Conservation (phyloP, 2,888 invertebrate species). For the Synergus itoensis region DNA sequence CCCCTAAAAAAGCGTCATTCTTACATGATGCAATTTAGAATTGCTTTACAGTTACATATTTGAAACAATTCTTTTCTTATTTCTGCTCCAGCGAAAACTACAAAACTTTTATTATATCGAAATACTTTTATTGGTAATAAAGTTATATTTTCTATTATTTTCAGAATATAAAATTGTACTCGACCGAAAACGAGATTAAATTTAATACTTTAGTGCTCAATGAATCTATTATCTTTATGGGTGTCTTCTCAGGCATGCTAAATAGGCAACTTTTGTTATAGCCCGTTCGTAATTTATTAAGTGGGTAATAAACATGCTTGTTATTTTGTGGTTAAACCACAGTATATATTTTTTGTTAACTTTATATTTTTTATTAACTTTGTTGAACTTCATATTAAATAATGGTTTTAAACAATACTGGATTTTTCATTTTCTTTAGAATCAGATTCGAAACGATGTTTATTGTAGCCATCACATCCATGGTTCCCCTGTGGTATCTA, state of each 20-base stretch:
- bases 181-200: neutral
- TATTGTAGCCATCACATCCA: no score
- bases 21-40: neutral
- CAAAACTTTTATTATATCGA: neutral
- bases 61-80: neutral
- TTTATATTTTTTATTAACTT: no score
- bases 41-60: neutral
- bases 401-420: no score
- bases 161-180: no score
- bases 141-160: no score
- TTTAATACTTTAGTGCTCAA: neutral
- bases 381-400: no score
- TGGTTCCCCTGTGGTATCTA: no score
- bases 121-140: neutral
- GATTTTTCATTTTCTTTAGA: no score
- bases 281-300: neutral
- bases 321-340: no score
- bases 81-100: neutral
- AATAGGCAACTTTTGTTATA: neutral
- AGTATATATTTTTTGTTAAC: no score
- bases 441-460: no score
- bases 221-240: neutral
- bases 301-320: no score
- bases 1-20: neutral
- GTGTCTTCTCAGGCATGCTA: neutral